phyloP scores from a whole-genome alignment of 2,888 invertebrate species.

The Crepidodera aurea region DNA sequence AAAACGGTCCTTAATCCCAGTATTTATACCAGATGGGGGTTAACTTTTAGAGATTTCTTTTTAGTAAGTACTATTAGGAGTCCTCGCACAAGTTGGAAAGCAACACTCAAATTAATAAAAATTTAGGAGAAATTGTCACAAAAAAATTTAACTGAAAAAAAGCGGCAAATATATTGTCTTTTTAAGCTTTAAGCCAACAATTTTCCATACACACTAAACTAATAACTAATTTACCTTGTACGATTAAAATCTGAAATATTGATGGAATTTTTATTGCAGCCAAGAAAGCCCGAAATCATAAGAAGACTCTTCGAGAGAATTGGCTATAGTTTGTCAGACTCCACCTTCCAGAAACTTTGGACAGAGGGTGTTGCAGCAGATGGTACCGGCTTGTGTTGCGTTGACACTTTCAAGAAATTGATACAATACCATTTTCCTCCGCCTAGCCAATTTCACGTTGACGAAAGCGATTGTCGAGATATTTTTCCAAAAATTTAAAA shows the following conservation, averaged over 20 bases:
- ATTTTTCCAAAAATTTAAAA: slow-evolving; percentile 13
- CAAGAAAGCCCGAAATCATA: slow-evolving; percentile 54
- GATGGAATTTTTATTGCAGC: no score
- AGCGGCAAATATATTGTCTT: no score
- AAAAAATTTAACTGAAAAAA: no score
- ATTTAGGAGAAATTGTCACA: no score
- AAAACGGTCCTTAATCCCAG: slow-evolving; percentile 60
- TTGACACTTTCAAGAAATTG: slow-evolving; percentile 63
- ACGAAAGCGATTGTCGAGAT: slow-evolving; percentile 44
- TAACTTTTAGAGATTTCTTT: slow-evolving; percentile 60
- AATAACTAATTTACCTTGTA: no score
- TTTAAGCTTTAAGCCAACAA: no score
- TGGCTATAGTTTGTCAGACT: slow-evolving; percentile 64
- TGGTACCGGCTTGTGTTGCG: slow-evolving; percentile 65
- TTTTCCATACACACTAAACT: no score
- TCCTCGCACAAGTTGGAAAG: no score
- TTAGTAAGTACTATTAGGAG: slow-evolving; percentile 54
- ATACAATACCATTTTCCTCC: slow-evolving; percentile 48
- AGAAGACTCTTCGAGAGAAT: slow-evolving; percentile 64
- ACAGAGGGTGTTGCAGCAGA: slow-evolving; percentile 63
- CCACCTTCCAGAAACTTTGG: slow-evolving; percentile 64
- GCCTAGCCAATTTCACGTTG: slow-evolving; percentile 39
- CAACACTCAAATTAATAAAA: no score
- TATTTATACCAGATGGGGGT: slow-evolving; percentile 59
- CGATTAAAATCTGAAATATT: no score